Conservation (phyloP, 2,888 invertebrate species). For the Sympetrum striolatum region DNA sequence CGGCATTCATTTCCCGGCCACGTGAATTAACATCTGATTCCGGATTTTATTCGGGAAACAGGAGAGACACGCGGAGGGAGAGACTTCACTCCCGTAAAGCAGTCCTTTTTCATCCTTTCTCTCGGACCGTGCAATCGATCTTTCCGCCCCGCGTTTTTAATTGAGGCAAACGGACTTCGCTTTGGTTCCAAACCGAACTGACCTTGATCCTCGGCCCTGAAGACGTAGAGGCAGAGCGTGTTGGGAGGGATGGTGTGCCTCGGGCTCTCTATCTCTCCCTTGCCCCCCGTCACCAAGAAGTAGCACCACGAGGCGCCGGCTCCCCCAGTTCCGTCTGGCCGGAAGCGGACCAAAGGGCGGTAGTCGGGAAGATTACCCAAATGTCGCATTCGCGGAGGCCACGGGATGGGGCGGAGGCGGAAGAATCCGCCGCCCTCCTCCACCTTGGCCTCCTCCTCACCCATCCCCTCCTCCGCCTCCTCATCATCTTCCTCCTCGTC, state of each 20-base stretch:
- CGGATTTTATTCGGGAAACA: no score
- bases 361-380: not conserved
- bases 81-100: no score
- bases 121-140: not conserved
- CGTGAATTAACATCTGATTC: no score
- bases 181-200: conserved; percentile 44
- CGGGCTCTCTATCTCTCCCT: conserved; percentile 77
- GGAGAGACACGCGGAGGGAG: no score
- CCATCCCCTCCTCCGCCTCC: not conserved
- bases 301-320: conserved; percentile 63
- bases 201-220: conserved; percentile 61
- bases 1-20: no score
- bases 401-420: conserved; percentile 30
- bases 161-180: not conserved
- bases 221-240: conserved; percentile 81
- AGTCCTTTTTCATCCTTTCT: no score
- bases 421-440: not conserved
- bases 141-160: not conserved
- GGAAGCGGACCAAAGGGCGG: conserved; percentile 49
- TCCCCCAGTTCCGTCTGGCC: conserved; percentile 43
- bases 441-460: not conserved
- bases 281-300: conserved; percentile 77
- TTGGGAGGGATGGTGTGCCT: conserved; percentile 80
- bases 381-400: conserved; percentile 16
- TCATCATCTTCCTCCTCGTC: not conserved